Percentiles rank a stretch among this genome's conserved stretches.
These are phyloP conservation scores for Meloe dianella DNA, from an alignment of 2,888 invertebrate genomes.

Conservation along the genomic window DNA sequence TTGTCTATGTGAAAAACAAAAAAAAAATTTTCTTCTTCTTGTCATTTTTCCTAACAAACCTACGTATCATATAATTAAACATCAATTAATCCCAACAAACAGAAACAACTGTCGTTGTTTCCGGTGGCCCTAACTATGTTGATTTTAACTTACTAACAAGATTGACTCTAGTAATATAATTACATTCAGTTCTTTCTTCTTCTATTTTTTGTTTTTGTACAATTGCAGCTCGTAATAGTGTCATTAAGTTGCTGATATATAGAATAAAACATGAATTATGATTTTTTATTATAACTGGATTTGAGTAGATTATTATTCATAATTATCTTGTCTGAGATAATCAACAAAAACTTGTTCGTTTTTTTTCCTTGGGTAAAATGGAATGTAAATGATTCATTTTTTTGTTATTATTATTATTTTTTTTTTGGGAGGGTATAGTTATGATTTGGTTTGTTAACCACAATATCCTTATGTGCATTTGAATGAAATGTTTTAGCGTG, in stretches of 20 bases:
- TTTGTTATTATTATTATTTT: no score
- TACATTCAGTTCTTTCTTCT: slow-evolving; percentile 17
- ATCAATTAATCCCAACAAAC: slow-evolving; percentile 33
- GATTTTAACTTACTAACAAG: slow-evolving; percentile 28
- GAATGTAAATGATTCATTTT: not conserved
- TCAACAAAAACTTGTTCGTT: slow-evolving; percentile 8
- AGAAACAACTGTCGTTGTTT: slow-evolving; percentile 29
- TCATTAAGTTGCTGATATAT: slow-evolving; percentile 26
- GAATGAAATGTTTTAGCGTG: not conserved
- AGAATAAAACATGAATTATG: not conserved
- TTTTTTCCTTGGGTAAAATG: not conserved
- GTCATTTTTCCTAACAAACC: slow-evolving; percentile 17
- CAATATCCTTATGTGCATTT: not conserved
- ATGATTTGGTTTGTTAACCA: slow-evolving; percentile 9
- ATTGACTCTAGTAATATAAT: slow-evolving; percentile 22
- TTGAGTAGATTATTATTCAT: not conserved
- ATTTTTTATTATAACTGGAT: not conserved
- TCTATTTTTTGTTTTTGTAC: slow-evolving; percentile 9
- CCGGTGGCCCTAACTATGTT: slow-evolving; percentile 32
- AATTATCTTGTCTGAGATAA: slow-evolving; percentile 10
- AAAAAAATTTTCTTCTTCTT: slow-evolving; percentile 1
- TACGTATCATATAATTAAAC: slow-evolving; percentile 31
- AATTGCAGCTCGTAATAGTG: slow-evolving; percentile 23
- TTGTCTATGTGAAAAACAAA: not conserved
- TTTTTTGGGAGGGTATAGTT: not conserved